Conservation (phyloP, 2,113 vertebrate genomes). For the Aegotheles bennettii region DNA sequence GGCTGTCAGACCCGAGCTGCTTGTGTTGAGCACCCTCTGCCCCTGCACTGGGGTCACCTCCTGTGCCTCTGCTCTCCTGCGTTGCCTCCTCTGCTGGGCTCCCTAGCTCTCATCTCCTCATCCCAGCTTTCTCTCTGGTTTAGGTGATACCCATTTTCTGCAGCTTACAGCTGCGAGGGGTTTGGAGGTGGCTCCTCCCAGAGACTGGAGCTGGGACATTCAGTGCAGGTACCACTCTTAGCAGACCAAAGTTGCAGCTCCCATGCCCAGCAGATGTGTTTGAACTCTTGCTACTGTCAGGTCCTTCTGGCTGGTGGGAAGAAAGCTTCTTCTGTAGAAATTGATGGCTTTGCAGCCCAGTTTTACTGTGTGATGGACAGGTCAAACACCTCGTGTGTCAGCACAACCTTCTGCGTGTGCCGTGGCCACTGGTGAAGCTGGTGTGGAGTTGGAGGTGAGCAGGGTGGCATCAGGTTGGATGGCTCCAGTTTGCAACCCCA, state of each 20-base stretch:
- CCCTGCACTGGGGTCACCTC: too few relatives aligned
- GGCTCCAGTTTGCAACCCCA: background rate
- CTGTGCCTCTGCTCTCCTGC: background rate
- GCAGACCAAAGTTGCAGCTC: background rate
- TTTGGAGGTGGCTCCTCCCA: background rate
- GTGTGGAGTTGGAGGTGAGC: accelerated
- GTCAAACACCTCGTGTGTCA: background rate
- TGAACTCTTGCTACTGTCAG: background rate
- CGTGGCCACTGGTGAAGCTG: background rate
- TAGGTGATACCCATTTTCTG: background rate
- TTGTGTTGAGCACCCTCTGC: background rate
- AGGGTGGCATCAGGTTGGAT: background rate
- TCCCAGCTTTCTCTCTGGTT: background rate
- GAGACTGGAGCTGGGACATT: background rate
- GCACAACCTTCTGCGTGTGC: accelerated
- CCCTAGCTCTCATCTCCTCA: background rate
- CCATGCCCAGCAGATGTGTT: accelerated
- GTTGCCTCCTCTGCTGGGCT: background rate
- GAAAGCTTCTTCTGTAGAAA: background rate
- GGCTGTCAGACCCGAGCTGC: background rate
- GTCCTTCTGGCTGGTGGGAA: background rate
- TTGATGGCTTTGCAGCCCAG: background rate
- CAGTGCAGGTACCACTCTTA: background rate
- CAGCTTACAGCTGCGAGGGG: background rate
- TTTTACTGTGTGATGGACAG: accelerated